A percentile compares a stretch with the other conserved stretches of the same genome.
phyloP scores from a whole-genome alignment of 2,113 vertebrate species.

The Megaceryle maxima region DNA sequence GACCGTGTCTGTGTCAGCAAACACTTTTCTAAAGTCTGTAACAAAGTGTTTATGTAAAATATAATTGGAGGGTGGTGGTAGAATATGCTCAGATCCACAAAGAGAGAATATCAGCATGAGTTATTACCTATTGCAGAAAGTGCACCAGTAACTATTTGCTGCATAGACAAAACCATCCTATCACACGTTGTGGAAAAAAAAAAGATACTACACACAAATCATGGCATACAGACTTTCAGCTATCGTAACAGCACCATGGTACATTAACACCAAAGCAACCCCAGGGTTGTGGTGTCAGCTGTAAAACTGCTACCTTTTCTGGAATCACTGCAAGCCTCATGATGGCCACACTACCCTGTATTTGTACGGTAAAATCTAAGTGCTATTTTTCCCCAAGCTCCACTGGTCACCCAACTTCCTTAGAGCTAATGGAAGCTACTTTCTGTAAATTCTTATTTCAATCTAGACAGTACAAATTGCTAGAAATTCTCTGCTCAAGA shows the following conservation, averaged over 20 bases:
- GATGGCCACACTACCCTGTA: not conserved
- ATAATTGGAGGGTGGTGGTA: rapidly evolving
- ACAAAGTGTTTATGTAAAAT: not conserved
- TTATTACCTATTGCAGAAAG: not conserved
- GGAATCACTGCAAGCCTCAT: not conserved
- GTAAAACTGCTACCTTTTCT: not conserved
- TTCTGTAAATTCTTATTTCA: not conserved
- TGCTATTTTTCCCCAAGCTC: not conserved
- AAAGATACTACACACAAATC: not conserved
- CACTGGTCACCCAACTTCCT: not conserved
- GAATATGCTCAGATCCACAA: not conserved
- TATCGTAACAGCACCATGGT: not conserved
- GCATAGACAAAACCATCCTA: not conserved
- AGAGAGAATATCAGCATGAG: not conserved
- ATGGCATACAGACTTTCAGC: not conserved
- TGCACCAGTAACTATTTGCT: not conserved
- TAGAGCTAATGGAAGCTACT: not conserved
- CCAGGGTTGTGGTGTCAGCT: not conserved
- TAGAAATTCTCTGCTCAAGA: not conserved
- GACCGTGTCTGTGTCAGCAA: not conserved
- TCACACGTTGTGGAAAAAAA: not conserved
- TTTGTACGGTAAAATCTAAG: not conserved
- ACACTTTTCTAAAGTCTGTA: not conserved
- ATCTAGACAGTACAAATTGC: not conserved
- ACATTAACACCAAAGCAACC: not conserved